Base-by-base conservation (phyloP, 2,113 vertebrate genomes). In the Chaetura pelagica region DNA sequence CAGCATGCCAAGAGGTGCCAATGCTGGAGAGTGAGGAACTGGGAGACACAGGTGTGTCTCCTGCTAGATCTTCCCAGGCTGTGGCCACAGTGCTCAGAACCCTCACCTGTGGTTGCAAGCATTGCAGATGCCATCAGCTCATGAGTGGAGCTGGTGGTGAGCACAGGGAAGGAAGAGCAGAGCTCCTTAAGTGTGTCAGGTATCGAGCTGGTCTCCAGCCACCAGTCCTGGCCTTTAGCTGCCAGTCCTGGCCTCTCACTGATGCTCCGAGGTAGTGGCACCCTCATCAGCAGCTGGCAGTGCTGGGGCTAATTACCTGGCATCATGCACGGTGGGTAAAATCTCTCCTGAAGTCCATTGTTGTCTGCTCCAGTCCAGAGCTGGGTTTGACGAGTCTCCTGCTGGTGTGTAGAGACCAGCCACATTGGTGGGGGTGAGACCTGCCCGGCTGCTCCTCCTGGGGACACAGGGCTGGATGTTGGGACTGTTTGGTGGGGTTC, bases 31-130 rank as follows among this genome's bases (percentile, higher is more conserved):
- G 64, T 7, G 58, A 73, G 77, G 23, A 21, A 2, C 9, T 22
- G 76, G 78, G 64, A 69, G 55, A 76, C 44, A 12, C 0, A 1
- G 9, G 1, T 32, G 5, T 51, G 24, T 14, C 10, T 75, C 12
- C 34, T 62, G 48, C 13, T 55, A 4, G 55, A 11, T 48, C 61
- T 38, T 74, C 46, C 38, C 19, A 21, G 18, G 40, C 46, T 9
- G 11, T 18, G 64, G 35, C 23, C 0, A 0, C 0, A 29, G 7
- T 7, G 46, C 62, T 67, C 46, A 10, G 64, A 55, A 32, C 27
- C 19, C 48, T 71, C 32, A 24, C 2, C 20, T 0, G 0, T 0
- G 1, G 8, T 4, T 7, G 40, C 6, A 29, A 63, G 2, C 2
- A 3, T 15, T 5, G 4, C 18, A 9, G 68, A 46, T 20, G 72